These are phyloP conservation scores for Eutrigla gurnardus DNA, from an alignment of 2,797 vertebrate genomes.

Conservation along the genomic window DNA sequence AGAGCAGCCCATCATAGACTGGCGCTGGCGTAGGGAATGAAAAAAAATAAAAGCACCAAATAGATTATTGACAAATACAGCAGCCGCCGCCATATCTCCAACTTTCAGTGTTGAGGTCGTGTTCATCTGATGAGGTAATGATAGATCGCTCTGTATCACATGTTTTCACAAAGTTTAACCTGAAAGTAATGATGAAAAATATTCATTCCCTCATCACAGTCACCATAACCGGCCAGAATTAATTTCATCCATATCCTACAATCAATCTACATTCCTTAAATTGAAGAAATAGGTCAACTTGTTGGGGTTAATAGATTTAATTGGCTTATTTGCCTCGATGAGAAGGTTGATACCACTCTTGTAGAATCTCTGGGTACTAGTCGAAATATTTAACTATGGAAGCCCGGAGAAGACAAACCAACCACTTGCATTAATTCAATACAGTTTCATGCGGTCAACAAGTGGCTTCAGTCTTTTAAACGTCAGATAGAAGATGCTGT, in stretches of 20 bases:
- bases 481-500: neutral
- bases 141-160: neutral
- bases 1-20: constrained; percentile 39
- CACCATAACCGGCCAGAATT: neutral
- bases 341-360: neutral
- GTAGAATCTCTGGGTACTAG: no score
- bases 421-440: no score
- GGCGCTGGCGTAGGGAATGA: constrained; percentile 32
- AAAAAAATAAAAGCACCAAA: constrained; percentile 8
- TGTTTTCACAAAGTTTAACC: constrained; percentile 13
- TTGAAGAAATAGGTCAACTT: neutral
- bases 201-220: neutral
- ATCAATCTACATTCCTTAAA: neutral
- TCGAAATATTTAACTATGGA: no score
- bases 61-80: constrained; percentile 45
- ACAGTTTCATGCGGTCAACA: neutral
- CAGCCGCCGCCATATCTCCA: constrained; percentile 8
- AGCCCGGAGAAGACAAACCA: no score
- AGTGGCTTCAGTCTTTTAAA: neutral
- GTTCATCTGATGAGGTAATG: constrained; percentile 17
- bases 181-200: neutral
- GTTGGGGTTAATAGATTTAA: neutral
- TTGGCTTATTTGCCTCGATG: no score
- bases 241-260: no score
- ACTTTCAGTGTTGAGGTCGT: constrained; percentile 20